A percentile compares a stretch with the other conserved stretches of the same genome.
These are phyloP conservation scores for Lethrus apterus DNA, from an alignment of 1,140 invertebrate species.

Conservation along the genomic window DNA sequence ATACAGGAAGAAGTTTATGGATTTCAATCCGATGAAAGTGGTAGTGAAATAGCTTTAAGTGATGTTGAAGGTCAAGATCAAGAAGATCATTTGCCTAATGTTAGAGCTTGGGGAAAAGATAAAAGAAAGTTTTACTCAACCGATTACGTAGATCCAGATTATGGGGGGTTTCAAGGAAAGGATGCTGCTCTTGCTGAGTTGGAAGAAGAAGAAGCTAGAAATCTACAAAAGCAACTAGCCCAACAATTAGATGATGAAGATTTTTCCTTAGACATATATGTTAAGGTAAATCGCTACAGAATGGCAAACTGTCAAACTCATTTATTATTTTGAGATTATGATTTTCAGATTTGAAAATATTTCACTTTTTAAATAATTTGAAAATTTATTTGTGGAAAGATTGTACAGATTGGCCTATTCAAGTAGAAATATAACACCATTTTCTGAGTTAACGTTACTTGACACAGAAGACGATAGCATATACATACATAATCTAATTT, in stretches of 20 bases:
- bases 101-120: conserved; percentile 79
- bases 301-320: too few relatives aligned
- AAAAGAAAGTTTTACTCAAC: conserved; percentile 74
- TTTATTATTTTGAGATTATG: too few relatives aligned
- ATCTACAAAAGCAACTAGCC: conserved; percentile 68
- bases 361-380: too few relatives aligned
- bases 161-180: conserved; percentile 63
- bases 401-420: too few relatives aligned
- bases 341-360: too few relatives aligned
- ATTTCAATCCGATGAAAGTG: conserved; percentile 34
- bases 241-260: conserved; percentile 75
- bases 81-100: conserved; percentile 62
- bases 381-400: too few relatives aligned
- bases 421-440: too few relatives aligned
- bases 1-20: conserved; percentile 43
- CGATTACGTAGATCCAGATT: conserved; percentile 83
- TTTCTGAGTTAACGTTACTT: too few relatives aligned
- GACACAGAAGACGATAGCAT: too few relatives aligned
- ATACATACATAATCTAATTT: too few relatives aligned
- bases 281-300: too few relatives aligned
- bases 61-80: conserved; percentile 64
- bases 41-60: conserved; percentile 50
- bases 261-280: conserved; percentile 64
- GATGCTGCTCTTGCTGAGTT: conserved; percentile 66
- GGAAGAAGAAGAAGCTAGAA: conserved; percentile 79